Evolutionary conservation across 2,113 vertebrate genomes (phyloP), one percentile per base, ranked within the genome.

Genomic region (Spilogale gracilis): DNA sequence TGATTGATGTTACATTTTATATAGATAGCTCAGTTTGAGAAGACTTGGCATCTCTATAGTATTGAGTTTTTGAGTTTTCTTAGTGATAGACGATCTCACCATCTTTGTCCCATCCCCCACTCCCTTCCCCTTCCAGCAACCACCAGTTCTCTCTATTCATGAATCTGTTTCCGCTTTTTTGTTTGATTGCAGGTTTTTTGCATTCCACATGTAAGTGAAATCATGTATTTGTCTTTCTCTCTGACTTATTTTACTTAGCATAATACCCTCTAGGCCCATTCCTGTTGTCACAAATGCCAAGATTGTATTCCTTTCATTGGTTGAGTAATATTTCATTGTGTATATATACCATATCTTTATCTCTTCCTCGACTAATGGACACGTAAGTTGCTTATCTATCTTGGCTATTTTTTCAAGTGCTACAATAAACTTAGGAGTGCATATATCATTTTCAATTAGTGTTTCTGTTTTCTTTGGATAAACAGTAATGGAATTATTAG

Each of bases 31-130:
- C 9, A 81, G 7, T 80, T 50, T 80, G 38, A 93, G 30, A 43
- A 91, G 48, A 84, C 20, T 74, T 92, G 13, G 2, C 32, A 58
- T 79, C 3, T 9, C 9, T 67, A 79, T 74, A 18, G 18, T 48
- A 71, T n/a, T 95, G 38, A 12, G 74, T 88, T 81, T 90, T 94
- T 95, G 38, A 12, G 74, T 88, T 81, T 90, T 94, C 16, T 87
- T 80, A n/a, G 20, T 85, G 32, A 63, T 82, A 5, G 20, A n/a
- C 11, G 21, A 78, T 82, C 21, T 78, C 80, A 58, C 25, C 12
- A 71, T 61, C 94, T 32, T 54, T 32, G 30, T 50, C 23, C 23
- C 73, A 14, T 76, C 45, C 38, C 45, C 38, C 12, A 14, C 73
- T 76, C 12, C 23, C 23, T 27, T 9, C 73, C 45, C 23, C 73